These are phyloP conservation scores for Muntiacus reevesi DNA, from an alignment of 2,113 vertebrate genomes.

Conservation along the genomic window DNA sequence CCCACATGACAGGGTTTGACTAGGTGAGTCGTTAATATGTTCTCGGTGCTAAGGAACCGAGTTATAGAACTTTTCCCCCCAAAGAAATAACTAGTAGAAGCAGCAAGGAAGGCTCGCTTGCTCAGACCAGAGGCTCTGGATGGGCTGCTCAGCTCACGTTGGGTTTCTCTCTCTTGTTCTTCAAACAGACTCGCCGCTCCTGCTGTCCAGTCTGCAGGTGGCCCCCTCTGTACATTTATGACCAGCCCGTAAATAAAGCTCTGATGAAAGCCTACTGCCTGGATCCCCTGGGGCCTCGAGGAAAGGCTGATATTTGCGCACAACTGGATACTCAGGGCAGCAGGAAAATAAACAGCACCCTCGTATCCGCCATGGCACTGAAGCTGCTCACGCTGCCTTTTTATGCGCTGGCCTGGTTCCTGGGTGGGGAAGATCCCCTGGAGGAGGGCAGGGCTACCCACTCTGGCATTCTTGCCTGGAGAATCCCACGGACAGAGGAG, in stretches of 20 bases:
- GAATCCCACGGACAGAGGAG: not conserved
- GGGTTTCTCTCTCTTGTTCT: not conserved
- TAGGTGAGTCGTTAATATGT: not conserved
- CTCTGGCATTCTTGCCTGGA: not conserved
- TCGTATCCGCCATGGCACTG: not conserved
- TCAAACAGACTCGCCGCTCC: not conserved
- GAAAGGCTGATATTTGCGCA: constrained; percentile 40
- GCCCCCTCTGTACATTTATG: not conserved
- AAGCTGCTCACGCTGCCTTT: not conserved
- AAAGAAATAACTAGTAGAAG: not conserved
- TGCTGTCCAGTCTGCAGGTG: not conserved
- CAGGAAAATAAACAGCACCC: constrained; percentile 5
- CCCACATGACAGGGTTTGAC: not conserved
- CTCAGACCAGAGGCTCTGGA: not conserved
- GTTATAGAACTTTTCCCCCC: not conserved
- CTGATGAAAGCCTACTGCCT: not conserved
- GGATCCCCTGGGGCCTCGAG: not conserved
- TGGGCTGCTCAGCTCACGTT: not conserved
- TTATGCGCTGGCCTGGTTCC: not conserved
- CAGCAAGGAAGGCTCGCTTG: not conserved
- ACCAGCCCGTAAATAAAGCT: not conserved
- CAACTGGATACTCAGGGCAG: not conserved
- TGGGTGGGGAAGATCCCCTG: not conserved
- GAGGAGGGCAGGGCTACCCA: not conserved
- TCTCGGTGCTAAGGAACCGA: not conserved